Conservation (phyloP, 2,888 invertebrate genomes). For the Noctua fimbriata region DNA sequence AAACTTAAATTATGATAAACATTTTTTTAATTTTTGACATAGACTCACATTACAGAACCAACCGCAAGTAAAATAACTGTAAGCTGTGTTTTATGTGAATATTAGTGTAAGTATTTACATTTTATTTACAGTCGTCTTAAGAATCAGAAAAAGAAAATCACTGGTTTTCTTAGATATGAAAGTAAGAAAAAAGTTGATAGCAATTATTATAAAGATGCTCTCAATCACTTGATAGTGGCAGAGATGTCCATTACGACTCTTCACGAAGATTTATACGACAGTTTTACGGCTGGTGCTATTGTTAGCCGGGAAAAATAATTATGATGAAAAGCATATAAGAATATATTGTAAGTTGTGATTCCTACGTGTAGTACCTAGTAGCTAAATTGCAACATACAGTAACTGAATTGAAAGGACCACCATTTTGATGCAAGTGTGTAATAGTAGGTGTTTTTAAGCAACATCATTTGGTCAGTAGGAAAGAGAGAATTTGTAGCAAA, state of each 20-base stretch:
- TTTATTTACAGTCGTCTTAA: too few relatives aligned
- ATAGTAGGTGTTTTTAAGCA: neutral
- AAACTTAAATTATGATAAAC: neutral
- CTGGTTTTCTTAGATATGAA: neutral
- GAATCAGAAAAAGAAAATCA: neutral
- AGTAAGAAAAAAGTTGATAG: neutral
- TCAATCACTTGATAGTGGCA: neutral
- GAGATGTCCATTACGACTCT: neutral
- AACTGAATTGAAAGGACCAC: neutral
- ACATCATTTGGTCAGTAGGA: neutral
- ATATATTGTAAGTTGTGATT: neutral
- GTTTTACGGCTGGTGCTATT: slow-evolving; percentile 1
- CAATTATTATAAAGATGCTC: neutral
- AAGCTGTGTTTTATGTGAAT: neutral
- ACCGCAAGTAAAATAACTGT: too few relatives aligned
- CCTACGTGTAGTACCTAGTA: neutral
- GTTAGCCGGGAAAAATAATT: neutral
- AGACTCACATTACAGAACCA: too few relatives aligned
- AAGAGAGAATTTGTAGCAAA: neutral
- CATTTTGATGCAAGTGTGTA: neutral
- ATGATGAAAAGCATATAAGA: neutral
- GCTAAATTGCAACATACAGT: neutral
- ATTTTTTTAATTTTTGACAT: neutral
- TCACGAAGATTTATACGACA: slow-evolving; percentile 6
- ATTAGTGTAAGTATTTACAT: too few relatives aligned